Evolutionary conservation across 2,113 vertebrate species (phyloP).

Genomic region (Scophthalmus maximus): DNA sequence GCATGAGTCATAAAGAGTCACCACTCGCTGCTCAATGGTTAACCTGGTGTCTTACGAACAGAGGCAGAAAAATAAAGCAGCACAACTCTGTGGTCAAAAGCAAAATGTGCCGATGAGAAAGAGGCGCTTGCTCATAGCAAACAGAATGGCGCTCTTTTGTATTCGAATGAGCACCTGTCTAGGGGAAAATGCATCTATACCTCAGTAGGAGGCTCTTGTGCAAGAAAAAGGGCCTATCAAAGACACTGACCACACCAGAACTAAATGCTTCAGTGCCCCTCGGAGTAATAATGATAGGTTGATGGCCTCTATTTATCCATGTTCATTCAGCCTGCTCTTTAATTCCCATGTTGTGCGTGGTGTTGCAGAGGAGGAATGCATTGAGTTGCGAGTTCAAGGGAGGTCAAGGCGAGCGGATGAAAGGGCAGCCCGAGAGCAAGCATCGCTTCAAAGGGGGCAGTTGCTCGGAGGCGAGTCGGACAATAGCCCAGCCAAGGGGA

Average conservation of each 20-base stretch:
- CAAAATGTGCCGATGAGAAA: conserved; percentile 12
- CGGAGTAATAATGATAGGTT: conserved; percentile 14
- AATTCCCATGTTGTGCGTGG: conserved; percentile 22
- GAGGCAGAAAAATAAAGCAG: conserved; percentile 44
- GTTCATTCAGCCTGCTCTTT: conserved; percentile 32
- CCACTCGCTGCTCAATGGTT: conserved; percentile 45
- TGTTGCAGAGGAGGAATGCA: conserved; percentile 4
- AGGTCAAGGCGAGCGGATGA: conserved; percentile 49
- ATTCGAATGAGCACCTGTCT: conserved; percentile 47
- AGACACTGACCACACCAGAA: background rate
- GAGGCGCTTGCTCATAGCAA: background rate
- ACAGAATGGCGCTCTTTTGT: conserved; percentile 17
- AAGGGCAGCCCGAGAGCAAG: conserved; percentile 45
- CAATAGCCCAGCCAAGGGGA: conserved; percentile 22
- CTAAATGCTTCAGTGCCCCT: background rate
- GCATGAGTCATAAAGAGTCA: conserved; percentile 58
- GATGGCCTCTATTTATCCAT: conserved; percentile 32
- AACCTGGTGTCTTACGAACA: conserved; percentile 38
- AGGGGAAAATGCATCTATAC: conserved; percentile 19
- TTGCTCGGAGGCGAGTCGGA: background rate
- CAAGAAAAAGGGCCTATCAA: too few relatives aligned
- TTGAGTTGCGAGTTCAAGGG: conserved; percentile 34
- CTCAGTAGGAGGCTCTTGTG: conserved; percentile 32
- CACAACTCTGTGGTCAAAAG: conserved; percentile 31
- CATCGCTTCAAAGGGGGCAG: conserved; percentile 46